Evolutionary conservation across 2,797 vertebrate species (phyloP), one percentile per base, ranked within the genome.

Genomic region (Poecilia gillii): DNA sequence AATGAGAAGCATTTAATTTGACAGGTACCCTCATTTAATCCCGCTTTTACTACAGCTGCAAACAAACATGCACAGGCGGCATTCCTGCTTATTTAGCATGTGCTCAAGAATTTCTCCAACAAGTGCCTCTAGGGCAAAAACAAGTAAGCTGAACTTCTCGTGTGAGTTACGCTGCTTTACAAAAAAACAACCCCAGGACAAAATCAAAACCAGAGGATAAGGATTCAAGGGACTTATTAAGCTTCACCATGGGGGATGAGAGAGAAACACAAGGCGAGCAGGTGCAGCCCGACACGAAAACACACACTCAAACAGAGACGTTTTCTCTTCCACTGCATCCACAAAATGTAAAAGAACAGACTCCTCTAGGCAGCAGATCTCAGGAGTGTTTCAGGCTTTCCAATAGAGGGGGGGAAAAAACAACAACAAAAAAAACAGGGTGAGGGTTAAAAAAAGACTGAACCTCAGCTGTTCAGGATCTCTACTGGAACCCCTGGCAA

Each of bases 321-420:
- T 84, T 80, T 76, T 80, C 66, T 36, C 75, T 89, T 88, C 77
- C 84, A 83, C 85, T 81, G 81, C 84, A 82, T 73, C 82, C 85
- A 77, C 55, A 12, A 81, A 83, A 92, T 7, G 87, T 74, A 89
- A 87, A 90, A 81, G 81, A 80, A 89, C 82, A 86, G 80, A 89
- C 85, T 88, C 93, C 94, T 95, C 85, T 51, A 89, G 94, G 94
- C 94, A 87, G 82, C 87, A 89, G 85, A 88, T 79, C 91, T 92
- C 90, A 82, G 70, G 90, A 91, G 93, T 86, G 55, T 85, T 91
- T 46, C 72, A 77, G 66, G 81, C 77, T 86, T 77, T 88, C 74
- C 72, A 74, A 75, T 47, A 83, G 79, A 72, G 70, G 11, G 11
- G 2, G 43, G 7, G 41, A 6, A 0, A 7, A 49, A 51, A 23